phyloP scores from a whole-genome alignment of 2,888 invertebrate species.

The Cyclophora albipunctata region DNA sequence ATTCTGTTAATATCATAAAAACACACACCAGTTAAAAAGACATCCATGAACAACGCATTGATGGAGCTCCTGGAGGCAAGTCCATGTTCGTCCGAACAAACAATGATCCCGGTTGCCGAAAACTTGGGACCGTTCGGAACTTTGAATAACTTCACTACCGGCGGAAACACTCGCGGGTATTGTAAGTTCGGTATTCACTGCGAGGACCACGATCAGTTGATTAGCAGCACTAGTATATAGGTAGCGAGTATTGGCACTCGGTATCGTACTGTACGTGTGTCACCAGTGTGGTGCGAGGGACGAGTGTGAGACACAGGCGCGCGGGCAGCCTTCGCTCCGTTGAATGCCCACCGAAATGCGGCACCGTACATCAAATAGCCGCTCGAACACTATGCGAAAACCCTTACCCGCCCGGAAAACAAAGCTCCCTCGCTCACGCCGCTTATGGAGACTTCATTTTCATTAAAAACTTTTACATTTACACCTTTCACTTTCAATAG shows the following conservation, averaged over 20 bases:
- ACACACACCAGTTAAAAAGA: conserved; percentile 73
- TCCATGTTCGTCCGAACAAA: conserved; percentile 67
- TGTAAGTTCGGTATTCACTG: conserved; percentile 17
- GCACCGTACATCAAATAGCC: conserved; percentile 72
- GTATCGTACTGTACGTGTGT: conserved; percentile 43
- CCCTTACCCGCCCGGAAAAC: conserved; percentile 63
- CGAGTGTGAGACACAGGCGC: conserved; percentile 65
- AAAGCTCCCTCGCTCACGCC: conserved; percentile 31
- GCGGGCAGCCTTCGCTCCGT: conserved; percentile 68
- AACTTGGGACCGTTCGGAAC: conserved; percentile 24
- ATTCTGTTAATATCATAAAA: conserved; percentile 30
- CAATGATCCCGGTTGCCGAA: conserved; percentile 40
- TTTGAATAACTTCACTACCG: conserved; percentile 37
- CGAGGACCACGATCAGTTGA: conserved; percentile 10
- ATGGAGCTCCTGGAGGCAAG: conserved; percentile 67
- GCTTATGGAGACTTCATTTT: conserved; percentile 2
- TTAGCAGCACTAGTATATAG: conserved; percentile 27
- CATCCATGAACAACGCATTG: conserved; percentile 76
- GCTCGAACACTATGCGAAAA: conserved; percentile 71
- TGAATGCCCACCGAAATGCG: conserved; percentile 75
- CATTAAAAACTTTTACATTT: conserved; percentile 3
- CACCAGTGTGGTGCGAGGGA: conserved; percentile 51
- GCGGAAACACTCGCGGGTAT: conserved; percentile 36
- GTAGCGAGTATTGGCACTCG: conserved; percentile 38
- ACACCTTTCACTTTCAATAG: conserved; percentile 9